Evolutionary conservation across 1,140 invertebrate genomes (phyloP).

Genomic region (Geopemphigus sp.): DNA sequence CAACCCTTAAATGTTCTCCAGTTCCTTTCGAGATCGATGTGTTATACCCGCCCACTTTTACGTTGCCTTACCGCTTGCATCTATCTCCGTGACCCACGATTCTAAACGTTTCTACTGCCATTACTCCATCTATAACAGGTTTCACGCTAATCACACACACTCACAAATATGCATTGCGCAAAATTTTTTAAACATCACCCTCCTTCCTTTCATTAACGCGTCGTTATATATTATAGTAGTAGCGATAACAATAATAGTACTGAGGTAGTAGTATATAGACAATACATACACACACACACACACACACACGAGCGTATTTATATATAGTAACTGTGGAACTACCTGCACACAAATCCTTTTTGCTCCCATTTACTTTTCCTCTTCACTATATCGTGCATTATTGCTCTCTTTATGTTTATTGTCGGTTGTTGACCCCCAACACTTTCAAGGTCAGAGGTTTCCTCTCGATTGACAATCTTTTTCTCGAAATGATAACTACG

Average conservation of each 20-base stretch:
- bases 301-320: not conserved
- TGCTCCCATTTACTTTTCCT: slow-evolving; percentile 10
- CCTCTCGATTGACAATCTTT: not conserved
- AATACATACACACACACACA: not conserved
- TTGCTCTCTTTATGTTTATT: slow-evolving; percentile 11
- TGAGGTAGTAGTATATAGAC: not conserved
- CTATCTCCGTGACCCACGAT: not conserved
- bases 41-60: slow-evolving; percentile 16
- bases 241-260: not conserved
- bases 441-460: slow-evolving; percentile 30
- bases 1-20: slow-evolving; percentile 34
- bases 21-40: slow-evolving; percentile 19
- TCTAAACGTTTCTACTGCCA: not conserved
- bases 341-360: slow-evolving; percentile 28
- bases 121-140: slow-evolving; percentile 36
- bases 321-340: not conserved
- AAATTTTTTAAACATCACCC: slow-evolving; percentile 43
- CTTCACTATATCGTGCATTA: not conserved
- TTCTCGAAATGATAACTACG: not conserved
- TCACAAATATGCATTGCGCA: slow-evolving; percentile 31
- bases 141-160: slow-evolving; percentile 14
- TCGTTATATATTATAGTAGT: not conserved
- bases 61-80: not conserved
- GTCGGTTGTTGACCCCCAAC: slow-evolving; percentile 21
- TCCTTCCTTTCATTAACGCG: not conserved